Evolutionary conservation across 2,888 invertebrate genomes (phyloP).

Genomic region (Drosophila fungiperda): DNA sequence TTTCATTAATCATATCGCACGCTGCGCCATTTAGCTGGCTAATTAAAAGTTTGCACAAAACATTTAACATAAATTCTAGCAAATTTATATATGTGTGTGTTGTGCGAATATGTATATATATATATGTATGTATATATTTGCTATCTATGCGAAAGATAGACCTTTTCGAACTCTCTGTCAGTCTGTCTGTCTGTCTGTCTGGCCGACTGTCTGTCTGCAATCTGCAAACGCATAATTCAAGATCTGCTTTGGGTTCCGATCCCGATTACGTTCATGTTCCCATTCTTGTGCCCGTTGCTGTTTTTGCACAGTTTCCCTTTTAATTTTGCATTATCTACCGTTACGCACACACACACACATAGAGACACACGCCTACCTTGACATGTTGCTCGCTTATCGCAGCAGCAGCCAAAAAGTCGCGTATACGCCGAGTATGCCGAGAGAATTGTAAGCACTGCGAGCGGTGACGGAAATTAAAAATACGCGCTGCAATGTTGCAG

Average conservation of each 20-base stretch:
- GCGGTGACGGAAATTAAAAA: conserved; percentile 78
- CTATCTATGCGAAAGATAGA: conserved; percentile 62
- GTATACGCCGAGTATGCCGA: conserved; percentile 56
- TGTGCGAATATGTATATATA: neutral
- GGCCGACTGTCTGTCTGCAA: conserved; percentile 48
- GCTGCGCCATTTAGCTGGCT: conserved; percentile 77
- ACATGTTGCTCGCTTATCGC: conserved; percentile 78
- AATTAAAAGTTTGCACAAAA: conserved; percentile 77
- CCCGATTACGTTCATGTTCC: conserved; percentile 32
- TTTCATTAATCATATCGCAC: conserved; percentile 78
- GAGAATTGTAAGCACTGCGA: conserved; percentile 49
- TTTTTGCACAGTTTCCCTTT: conserved; percentile 78
- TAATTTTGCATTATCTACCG: conserved; percentile 77
- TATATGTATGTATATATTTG: conserved; percentile 22
- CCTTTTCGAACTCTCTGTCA: conserved; percentile 33
- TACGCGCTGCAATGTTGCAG: conserved; percentile 80
- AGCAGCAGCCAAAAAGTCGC: conserved; percentile 62
- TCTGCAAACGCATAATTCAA: conserved; percentile 77
- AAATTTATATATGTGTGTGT: conserved; percentile 21
- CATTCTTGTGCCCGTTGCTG: conserved; percentile 39
- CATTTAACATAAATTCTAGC: conserved; percentile 71
- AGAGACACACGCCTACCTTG: conserved; percentile 59
- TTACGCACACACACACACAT: conserved; percentile 30
- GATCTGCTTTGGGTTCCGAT: conserved; percentile 66
- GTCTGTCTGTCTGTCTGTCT: conserved; percentile 13